Percentiles rank a stretch among this genome's conserved stretches.
phyloP scores from a whole-genome alignment of 2,888 invertebrate genomes.

The Tetropium fuscum region DNA sequence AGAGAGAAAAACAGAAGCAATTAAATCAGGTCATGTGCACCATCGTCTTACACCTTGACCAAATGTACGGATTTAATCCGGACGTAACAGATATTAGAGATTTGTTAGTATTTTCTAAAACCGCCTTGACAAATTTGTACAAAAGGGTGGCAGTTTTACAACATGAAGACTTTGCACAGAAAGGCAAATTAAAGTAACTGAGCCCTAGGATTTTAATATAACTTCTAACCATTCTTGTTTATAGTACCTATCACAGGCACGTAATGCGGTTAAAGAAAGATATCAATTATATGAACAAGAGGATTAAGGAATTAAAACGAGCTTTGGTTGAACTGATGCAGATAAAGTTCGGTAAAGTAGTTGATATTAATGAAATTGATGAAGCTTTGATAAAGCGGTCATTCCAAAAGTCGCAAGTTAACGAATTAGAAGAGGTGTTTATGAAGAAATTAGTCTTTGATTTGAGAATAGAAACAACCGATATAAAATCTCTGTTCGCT shows the following conservation, averaged over 20 bases:
- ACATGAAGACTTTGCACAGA: conserved; percentile 74
- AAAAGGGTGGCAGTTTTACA: conserved; percentile 74
- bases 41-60: conserved; percentile 77
- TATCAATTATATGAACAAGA: conserved; percentile 74
- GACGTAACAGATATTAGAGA: conserved; percentile 62
- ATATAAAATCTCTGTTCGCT: conserved; percentile 65
- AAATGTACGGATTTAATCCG: conserved; percentile 71
- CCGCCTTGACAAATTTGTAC: conserved; percentile 70
- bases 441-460: conserved; percentile 70
- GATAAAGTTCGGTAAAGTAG: conserved; percentile 70
- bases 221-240: too few species aligned
- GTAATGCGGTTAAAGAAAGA: conserved; percentile 79
- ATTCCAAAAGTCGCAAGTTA: conserved; percentile 68
- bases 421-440: conserved; percentile 71
- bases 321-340: conserved; percentile 68
- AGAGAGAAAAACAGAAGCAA: conserved; percentile 79
- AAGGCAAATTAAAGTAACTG: conserved; percentile 71
- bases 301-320: conserved; percentile 70
- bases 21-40: conserved; percentile 82
- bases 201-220: conserved; percentile 7
- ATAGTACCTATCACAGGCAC: conserved; percentile 76
- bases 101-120: conserved; percentile 75
- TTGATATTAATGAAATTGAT: conserved; percentile 69
- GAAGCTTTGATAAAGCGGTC: conserved; percentile 68
- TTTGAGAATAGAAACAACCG: conserved; percentile 67